Evolutionary conservation across 2,888 invertebrate genomes (phyloP), one percentile per base, ranked within the genome.

Genomic region (Andrena flavipes): DNA sequence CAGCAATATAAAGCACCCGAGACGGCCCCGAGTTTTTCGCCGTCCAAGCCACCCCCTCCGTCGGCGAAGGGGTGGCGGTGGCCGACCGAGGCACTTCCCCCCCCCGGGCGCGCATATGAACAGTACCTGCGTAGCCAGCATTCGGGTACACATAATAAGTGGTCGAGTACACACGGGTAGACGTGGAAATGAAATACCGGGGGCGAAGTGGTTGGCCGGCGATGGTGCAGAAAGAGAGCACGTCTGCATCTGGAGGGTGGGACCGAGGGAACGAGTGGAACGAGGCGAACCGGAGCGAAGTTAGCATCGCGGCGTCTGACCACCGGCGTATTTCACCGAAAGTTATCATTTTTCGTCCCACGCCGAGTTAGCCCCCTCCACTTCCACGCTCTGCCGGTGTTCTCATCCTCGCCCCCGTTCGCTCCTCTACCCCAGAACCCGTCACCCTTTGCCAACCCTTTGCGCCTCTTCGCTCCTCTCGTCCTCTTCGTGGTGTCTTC

Each of bases 311-410:
- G 56, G 79, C 74, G 80, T 81, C 81, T 77, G 82, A 86, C 81
- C 76, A 84, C 77, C 63, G 79, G 82, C 80, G 78, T 88, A 84
- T 89, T 90, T 80, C 87, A 84, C 82, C 69, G 82, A 88, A 91
- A 90, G 87, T 91, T 90, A 82, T 86, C 84, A 87, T 90, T 88
- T 90, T 88, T 88, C 85, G 70, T 76, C 78, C 74, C 60, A 62
- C 71, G 67, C 65, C 23, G 54, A 62, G 56, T 68, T 68, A 68
- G 68, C 54, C 68, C 35, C 70, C 68, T 10, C 70, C 60, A 65
- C 67, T 23, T 64, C 29, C 54, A 49, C 59, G 26, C 30, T 81
- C 69, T 29, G 54, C 60, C 59, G n/a, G 23, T 42, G 33, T 64
- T 51, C 7, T 23, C 54, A 16, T 60, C 65, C 48, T n/a, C 54